Evolutionary conservation across 1,140 invertebrate genomes (phyloP).

Genomic region (Lanistes nyassanus): DNA sequence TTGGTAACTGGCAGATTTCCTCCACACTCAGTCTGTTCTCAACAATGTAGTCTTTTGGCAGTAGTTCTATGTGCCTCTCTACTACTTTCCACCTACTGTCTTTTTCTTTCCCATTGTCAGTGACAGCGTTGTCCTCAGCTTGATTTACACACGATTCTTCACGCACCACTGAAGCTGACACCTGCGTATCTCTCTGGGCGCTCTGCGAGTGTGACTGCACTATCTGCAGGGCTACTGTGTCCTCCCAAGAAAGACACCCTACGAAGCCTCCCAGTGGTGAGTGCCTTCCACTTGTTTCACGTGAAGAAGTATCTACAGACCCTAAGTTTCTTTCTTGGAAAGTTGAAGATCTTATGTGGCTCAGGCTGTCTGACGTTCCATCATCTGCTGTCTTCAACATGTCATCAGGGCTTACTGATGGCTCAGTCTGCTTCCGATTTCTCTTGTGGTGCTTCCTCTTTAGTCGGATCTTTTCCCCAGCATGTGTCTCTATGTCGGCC

Average conservation of each 20-base stretch:
- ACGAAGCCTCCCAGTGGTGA: neutral
- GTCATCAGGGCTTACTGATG: no score
- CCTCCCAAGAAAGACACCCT: constrained; percentile 18
- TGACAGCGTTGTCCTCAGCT: neutral
- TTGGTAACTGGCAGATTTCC: constrained; percentile 68
- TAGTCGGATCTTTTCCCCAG: neutral
- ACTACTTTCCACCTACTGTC: neutral
- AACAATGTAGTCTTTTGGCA: constrained; percentile 48
- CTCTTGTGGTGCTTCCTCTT: constrained; percentile 12
- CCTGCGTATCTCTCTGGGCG: neutral
- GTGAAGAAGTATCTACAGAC: no score
- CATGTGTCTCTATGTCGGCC: constrained; percentile 18
- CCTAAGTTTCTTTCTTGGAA: no score
- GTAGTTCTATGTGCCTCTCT: constrained; percentile 28
- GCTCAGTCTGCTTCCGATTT: constrained; percentile 3
- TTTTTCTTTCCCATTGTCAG: neutral
- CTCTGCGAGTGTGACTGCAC: neutral
- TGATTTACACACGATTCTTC: neutral
- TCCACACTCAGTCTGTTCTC: constrained; percentile 61
- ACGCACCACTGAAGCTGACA: neutral
- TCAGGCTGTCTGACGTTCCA: no score
- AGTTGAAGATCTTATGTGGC: no score
- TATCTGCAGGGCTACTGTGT: constrained; percentile 1
- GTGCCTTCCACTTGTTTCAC: no score
- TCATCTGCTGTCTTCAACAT: no score